A percentile compares a stretch with the other conserved stretches of the same genome.
These are phyloP conservation scores for Nothura maculosa DNA, from an alignment of 2,797 vertebrate species.

Conservation along the genomic window DNA sequence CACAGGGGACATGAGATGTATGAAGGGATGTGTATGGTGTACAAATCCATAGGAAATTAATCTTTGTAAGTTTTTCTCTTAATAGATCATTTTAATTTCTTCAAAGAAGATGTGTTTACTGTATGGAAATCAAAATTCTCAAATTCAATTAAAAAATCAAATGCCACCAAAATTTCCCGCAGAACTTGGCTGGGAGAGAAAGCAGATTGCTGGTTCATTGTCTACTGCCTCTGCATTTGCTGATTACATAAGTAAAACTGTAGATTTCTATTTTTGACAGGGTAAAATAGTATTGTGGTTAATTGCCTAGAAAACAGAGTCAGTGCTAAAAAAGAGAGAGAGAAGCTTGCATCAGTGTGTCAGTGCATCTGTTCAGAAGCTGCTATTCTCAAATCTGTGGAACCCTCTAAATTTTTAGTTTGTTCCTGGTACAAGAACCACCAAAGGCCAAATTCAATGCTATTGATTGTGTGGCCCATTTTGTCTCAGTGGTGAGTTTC, in stretches of 20 bases:
- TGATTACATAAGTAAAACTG: conserved; percentile 63
- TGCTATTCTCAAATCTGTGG: background rate
- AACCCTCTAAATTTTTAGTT: background rate
- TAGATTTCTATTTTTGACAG: conserved; percentile 62
- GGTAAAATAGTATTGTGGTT: conserved; percentile 58
- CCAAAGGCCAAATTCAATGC: background rate
- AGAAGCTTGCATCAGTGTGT: background rate
- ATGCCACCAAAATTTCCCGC: background rate
- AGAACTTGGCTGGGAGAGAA: background rate
- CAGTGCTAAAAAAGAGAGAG: background rate
- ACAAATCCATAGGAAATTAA: background rate
- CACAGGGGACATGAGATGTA: background rate
- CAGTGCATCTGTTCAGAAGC: background rate
- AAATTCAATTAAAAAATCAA: conserved; percentile 37
- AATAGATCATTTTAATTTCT: background rate
- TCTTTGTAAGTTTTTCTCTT: background rate
- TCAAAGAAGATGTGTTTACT: conserved; percentile 20
- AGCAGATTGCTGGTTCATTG: conserved; percentile 27
- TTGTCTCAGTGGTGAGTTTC: background rate
- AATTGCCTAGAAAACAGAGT: conserved; percentile 67
- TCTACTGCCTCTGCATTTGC: conserved; percentile 60
- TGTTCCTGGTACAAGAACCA: background rate
- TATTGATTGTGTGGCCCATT: background rate
- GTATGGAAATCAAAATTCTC: background rate
- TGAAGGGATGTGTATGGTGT: background rate